Percentiles rank a stretch among this genome's conserved stretches.
phyloP scores from a whole-genome alignment of 2,888 invertebrate genomes.

The Spilosoma lubricipeda region DNA sequence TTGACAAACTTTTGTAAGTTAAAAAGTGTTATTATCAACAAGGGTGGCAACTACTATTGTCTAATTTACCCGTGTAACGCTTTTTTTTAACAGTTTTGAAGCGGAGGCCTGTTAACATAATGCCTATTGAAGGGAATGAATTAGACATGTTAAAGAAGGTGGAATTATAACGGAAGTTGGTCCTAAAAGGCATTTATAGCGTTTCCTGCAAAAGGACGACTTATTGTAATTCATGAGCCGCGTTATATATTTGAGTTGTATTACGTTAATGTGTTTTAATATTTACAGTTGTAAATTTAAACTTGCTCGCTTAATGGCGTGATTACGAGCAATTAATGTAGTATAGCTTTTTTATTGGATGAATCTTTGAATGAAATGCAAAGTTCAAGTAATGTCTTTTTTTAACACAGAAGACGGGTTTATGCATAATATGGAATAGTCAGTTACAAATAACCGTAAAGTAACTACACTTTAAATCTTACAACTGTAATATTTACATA shows the following conservation, averaged over 20 bases:
- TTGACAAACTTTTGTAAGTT: constrained; percentile 76
- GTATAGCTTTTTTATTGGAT: constrained; percentile 49
- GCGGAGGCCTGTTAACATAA: constrained; percentile 35
- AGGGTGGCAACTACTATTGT: constrained; percentile 67
- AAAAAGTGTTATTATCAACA: constrained; percentile 77
- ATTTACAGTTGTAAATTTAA: constrained; percentile 56
- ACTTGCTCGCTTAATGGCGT: constrained; percentile 58
- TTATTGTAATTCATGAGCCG: constrained; percentile 66
- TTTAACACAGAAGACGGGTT: constrained; percentile 9
- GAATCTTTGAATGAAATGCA: constrained; percentile 24
- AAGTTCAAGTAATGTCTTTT: constrained; percentile 16
- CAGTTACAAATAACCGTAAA: background rate
- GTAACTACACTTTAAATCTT: background rate
- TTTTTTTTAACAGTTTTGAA: constrained; percentile 53
- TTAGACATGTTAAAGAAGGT: constrained; percentile 56
- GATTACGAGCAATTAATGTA: constrained; percentile 60
- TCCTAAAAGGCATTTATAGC: constrained; percentile 60
- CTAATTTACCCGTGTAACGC: constrained; percentile 57
- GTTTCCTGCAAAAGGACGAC: constrained; percentile 65
- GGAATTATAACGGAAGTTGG: constrained; percentile 68
- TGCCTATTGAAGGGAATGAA: constrained; percentile 53
- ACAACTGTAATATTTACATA: background rate
- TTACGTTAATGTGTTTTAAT: constrained; percentile 52
- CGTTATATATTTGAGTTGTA: constrained; percentile 47
- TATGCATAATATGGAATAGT: background rate